Evolutionary conservation across 1,140 invertebrate species (phyloP), one percentile per base, ranked within the genome.

Genomic region (Matsumurasca onukii): DNA sequence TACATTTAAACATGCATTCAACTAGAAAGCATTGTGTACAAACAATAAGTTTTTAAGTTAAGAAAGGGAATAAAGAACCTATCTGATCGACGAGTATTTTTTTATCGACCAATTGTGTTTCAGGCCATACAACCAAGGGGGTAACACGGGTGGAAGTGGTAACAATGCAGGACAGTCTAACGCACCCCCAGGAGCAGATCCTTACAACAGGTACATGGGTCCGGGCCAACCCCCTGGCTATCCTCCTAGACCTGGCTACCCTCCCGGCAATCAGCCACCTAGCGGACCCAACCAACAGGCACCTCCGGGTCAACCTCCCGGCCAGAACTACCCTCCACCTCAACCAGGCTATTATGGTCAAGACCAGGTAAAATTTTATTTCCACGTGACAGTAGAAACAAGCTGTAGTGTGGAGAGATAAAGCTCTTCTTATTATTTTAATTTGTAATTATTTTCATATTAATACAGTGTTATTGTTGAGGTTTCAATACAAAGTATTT

Each of bases 271-370:
- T 31, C 62, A 31, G 30, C 29, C 70, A 52, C 34, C 57, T n/a
- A 57, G 66, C 45, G 34, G 67, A 67, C 71, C 68, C 68, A 20
- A 66, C 59, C 51, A 51, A 61, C 29, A 71, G 71, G 27, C 69
- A 71, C 67, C 71, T 72, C 66, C 69, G 27, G 52, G 39, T 3
- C 70, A 65, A 29, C 69, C 49, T 34, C 57, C 29, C 17, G 48
- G 9, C 20, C 67, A 39, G 22, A 59, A 9, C 65, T 20, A 66
- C 67, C 82, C 81, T 72, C 77, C 82, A 68, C 82, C 85, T 62
- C 86, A 87, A 74, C 86, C 85, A 76, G 87, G 88, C 71, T 89
- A 88, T 78, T 88, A 88, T 75, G 79, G 85, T 73, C 80, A 80
- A 55, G 83, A 85, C 34, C 83, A 85, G 77, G 83, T 84, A 15